Conservation (phyloP, 2,113 vertebrate species). For the Patagioenas fasciata region DNA sequence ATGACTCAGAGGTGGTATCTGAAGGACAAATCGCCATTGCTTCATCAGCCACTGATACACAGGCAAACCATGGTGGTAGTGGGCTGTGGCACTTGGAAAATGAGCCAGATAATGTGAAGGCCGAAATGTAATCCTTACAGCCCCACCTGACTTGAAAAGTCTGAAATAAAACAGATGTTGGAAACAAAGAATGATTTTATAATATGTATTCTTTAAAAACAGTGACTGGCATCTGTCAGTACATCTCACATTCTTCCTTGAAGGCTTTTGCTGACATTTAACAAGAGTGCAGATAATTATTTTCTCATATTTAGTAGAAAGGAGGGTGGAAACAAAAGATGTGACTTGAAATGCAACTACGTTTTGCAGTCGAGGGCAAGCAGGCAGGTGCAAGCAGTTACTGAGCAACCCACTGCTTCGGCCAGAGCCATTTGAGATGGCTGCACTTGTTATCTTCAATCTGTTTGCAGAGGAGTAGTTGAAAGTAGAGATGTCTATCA, state of each 20-base stretch:
- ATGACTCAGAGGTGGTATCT: not conserved
- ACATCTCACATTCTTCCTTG: not conserved
- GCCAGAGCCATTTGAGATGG: not conserved
- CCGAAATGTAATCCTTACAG: not conserved
- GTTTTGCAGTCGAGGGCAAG: not conserved
- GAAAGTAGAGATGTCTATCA: slow-evolving; percentile 73
- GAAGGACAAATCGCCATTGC: slow-evolving; percentile 61
- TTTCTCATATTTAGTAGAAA: not conserved
- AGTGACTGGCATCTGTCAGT: slow-evolving; percentile 14
- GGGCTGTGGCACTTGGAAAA: not conserved
- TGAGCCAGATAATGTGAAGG: not conserved
- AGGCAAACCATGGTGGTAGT: rapidly evolving
- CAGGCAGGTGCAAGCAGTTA: not conserved
- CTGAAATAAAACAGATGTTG: not conserved
- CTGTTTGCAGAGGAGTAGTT: slow-evolving; percentile 71
- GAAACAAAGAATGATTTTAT: not conserved
- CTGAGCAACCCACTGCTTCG: not conserved
- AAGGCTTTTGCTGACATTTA: not conserved
- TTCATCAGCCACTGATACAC: slow-evolving; percentile 24
- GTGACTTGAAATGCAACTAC: not conserved
- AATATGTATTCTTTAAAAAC: not conserved
- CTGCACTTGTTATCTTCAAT: slow-evolving; percentile 66
- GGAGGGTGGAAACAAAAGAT: not conserved
- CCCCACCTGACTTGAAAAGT: not conserved
- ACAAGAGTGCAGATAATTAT: not conserved